Base-by-base conservation (phyloP, 1,140 invertebrate genomes). In the Trachymyrmex cornetzi region DNA sequence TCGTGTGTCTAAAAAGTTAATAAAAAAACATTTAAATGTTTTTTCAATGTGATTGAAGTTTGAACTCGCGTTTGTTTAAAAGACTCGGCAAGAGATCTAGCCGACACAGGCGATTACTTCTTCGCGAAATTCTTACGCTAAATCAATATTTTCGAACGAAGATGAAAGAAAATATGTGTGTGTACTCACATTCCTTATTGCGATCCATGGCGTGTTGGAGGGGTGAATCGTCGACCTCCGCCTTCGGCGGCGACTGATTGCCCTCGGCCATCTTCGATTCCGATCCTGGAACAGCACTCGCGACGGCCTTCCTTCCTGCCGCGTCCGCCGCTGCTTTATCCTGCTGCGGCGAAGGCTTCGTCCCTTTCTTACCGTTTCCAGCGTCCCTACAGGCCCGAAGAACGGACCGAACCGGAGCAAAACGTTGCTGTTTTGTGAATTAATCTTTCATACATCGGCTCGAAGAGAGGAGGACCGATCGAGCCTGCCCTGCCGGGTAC, bases 181-280 rank as follows among this genome's bases (percentile, higher is more conserved):
- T 89, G 81, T 87, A 95, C 95, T 98, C 95, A 99, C 99, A 99
- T 97, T 99, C 98, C 97, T 99, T 99, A 95, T 99, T 99, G 94
- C 98, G 98, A 95, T 99, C 98, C 97, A 99, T 98, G 92, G 98
- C 97, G 92, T 98, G 97, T 92, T 98, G 98, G 87, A 99, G 96
- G 12, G 99, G 99, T 86, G 98, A 98, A 93, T 98, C 98, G 95
- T 99, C 99, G 91, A 99, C 98, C 93, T 98, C 97, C 92, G 98
- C 98, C 95, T 98, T 98, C 77, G 98, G 98, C 91, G 98, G 98
- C 72, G 98, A 98, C 92, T 96, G 96, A 93, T 96, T 96, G 95
- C 97, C 96, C 94, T 97, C 96, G 92, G 96, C 96, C 97, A 97
- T 97, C 94, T 95, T 94, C 92, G 94, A 94, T 94, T 91, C 94